These are phyloP conservation scores for Malurus leucopterus DNA, from an alignment of 2,797 vertebrate species.

Conservation along the genomic window DNA sequence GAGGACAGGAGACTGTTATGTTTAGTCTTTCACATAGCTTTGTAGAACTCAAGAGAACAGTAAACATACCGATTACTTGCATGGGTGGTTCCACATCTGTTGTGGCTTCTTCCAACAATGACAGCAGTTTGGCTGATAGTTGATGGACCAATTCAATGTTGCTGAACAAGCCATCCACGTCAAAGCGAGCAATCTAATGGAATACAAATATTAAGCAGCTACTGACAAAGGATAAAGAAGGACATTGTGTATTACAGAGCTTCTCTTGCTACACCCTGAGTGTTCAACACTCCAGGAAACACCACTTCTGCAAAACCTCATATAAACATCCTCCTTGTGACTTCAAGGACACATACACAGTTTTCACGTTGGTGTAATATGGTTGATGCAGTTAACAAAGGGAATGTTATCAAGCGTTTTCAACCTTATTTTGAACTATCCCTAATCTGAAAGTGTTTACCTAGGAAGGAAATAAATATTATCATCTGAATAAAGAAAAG, in stretches of 20 bases:
- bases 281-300: neutral
- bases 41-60: slow-evolving; percentile 47
- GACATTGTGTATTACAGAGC: neutral
- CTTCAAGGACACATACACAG: neutral
- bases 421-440: slow-evolving; percentile 8
- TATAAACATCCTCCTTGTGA: slow-evolving; percentile 27
- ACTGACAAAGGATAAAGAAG: slow-evolving; percentile 23
- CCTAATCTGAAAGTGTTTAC: slow-evolving; percentile 13
- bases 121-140: slow-evolving; percentile 86
- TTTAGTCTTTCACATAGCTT: slow-evolving; percentile 33
- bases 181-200: slow-evolving; percentile 80
- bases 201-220: slow-evolving; percentile 54
- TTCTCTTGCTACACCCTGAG: neutral
- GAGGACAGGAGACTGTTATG: neutral
- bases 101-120: slow-evolving; percentile 82
- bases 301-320: neutral
- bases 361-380: slow-evolving; percentile 2
- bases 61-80: slow-evolving; percentile 85
- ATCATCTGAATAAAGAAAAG: slow-evolving; percentile 11
- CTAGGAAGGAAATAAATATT: slow-evolving; percentile 36
- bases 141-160: slow-evolving; percentile 91
- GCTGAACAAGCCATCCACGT: slow-evolving; percentile 90
- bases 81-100: slow-evolving; percentile 83
- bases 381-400: neutral
- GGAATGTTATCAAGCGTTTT: slow-evolving; percentile 5